Evolutionary conservation across 2,888 invertebrate species (phyloP).

Genomic region (Andrena hattorfiana): DNA sequence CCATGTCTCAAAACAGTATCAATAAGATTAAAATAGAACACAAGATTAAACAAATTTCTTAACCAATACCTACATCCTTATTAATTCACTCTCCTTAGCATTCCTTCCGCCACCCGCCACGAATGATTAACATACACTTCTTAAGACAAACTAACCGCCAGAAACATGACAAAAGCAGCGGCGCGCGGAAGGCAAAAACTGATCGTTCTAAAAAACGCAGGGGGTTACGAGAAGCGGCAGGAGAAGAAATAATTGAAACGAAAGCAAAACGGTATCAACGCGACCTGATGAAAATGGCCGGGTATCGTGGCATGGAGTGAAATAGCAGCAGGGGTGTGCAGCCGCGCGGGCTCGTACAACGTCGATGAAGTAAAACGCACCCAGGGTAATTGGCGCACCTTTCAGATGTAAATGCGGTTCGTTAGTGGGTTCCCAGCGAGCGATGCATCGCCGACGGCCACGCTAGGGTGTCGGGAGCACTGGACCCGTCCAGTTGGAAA

Average conservation of each 20-base stretch:
- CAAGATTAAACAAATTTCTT: too few species aligned
- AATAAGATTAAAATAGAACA: too few species aligned
- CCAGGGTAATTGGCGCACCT: constrained; percentile 81
- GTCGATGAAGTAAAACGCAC: constrained; percentile 79
- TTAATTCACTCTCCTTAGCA: too few species aligned
- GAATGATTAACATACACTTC: too few species aligned
- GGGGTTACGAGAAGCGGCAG: not conserved
- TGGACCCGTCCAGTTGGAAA: constrained; percentile 73
- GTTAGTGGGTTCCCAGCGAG: constrained; percentile 78
- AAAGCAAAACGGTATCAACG: constrained; percentile 59
- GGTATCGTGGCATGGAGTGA: constrained; percentile 49
- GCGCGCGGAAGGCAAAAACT: not conserved
- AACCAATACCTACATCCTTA: too few species aligned
- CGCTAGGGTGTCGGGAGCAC: constrained; percentile 60
- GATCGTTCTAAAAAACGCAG: not conserved
- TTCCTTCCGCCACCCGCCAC: too few species aligned
- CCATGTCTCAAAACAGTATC: too few species aligned
- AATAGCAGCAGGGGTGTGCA: constrained; percentile 37
- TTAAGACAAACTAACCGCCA: not conserved
- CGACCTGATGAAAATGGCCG: constrained; percentile 60
- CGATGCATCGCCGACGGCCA: constrained; percentile 69
- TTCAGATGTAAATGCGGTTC: constrained; percentile 83
- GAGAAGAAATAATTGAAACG: constrained; percentile 50
- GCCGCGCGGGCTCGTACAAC: constrained; percentile 53
- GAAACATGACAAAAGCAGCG: not conserved